Evolutionary conservation across 2,113 vertebrate species (phyloP), one percentile per base, ranked within the genome.

Genomic region (Apistogramma diplotaenia): DNA sequence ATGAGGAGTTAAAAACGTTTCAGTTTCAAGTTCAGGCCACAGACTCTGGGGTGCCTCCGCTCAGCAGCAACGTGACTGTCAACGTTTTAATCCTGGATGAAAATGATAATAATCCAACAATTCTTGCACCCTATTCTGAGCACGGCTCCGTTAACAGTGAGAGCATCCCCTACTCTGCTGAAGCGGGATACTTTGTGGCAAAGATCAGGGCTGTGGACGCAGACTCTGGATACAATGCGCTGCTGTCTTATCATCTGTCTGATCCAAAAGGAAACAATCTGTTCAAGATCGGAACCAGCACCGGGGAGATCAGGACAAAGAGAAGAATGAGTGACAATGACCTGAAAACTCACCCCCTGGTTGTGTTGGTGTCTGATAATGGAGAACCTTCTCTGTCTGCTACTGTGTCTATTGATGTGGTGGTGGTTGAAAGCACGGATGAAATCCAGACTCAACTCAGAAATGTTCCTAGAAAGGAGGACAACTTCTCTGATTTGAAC

Each of bases 351-450:
- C 95, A 97, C 76, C 96, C 93, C 37, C 90, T 96, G 79, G 92
- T 96, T 0, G 86, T 96, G 27, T 75, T 95, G 81, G 95, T 97
- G 58, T 94, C 4, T 82, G 96, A 97, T 89, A 95, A 91, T 0
- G 96, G 96, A 74, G 93, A 97, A 1, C 95, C 96, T 0, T 87
- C 96, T 0, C 95, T 96, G 15, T 96, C 96, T 60, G 94, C 96
- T n/a, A 96, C 95, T 0, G 91, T 96, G 29, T 94, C 95, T 0
- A 81, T 97, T 89, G 94, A 94, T 16, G 89, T 97, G 59, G 89
- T 96, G 54, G 90, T 97, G 89, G 94, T 94, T 25, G 94, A 96
- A 81, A 94, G 89, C 29, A 85, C 90, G 16, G 94, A 92, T 60
- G 94, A 94, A 75, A 92, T 91, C 1, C 88, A 96, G 91, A 95